Evolutionary conservation across 1,140 invertebrate species (phyloP), one percentile per base, ranked within the genome.

Genomic region (Muscidifurax raptorellus): DNA sequence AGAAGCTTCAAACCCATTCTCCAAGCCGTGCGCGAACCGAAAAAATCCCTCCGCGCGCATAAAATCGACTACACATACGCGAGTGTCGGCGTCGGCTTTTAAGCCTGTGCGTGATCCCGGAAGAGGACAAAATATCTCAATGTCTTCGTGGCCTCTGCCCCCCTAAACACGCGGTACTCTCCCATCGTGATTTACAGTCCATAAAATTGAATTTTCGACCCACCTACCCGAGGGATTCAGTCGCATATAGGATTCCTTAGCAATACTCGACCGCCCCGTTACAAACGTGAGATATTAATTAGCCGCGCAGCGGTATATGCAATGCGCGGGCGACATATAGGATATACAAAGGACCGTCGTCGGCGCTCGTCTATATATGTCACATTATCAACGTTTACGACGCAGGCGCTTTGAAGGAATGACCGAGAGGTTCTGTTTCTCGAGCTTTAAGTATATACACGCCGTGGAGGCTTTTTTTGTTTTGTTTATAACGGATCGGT

Each of bases 201-300:
- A 85, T 85, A 85, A 85, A 85, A 78, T 10, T 71, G 80, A 78
- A 82, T 85, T 85, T 85, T 77, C 72, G 71, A 76, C 59, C 71
- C 79, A 47, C 79, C 80, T 66, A n/a, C 59, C 44, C 76, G 10
- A 80, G 9, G 25, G 82, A 40, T 75, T 32, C 64, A n/a, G 27
- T 36, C 30, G 25, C 59, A 7, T 10, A 9, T 28, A 30, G 44
- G 67, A 52, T 71, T 72, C 69, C 66, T 74, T 59, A 4, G 67
- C n/a, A 44, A 27, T 40, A 47, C 18, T 27, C 12, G 44, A 30
- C 44, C 18, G 79, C 27, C 7, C 71, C 83, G 78, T 85, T 85
- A 85, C 78, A 30, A 80, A 82, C 79, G 80, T 77, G 84, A 85
- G 84, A 85, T 85, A 82, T 85, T 85, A 85, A 85, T 85, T 85